Evolutionary conservation across 2,888 invertebrate species (phyloP), one percentile per base, ranked within the genome.

Genomic region (Seira ritae): DNA sequence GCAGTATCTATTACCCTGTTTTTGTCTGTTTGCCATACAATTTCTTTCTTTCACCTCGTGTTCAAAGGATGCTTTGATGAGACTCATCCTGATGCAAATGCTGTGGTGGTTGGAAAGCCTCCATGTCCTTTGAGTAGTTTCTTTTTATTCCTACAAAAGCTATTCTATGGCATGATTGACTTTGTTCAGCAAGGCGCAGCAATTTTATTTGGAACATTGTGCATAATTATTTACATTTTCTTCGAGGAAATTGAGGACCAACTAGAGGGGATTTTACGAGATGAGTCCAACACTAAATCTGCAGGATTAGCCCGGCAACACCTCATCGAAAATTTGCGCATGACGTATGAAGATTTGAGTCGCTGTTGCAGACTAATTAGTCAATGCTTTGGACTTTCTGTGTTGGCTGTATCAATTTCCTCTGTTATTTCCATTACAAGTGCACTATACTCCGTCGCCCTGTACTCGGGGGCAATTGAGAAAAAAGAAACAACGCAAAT

Each of bases 381-480:
- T n/a, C 19, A 60, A 1, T 46, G 55, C 8, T 84, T 84, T 42
- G 84, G 84, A 2, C n/a, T 84, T 8, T 37, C 72, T 0, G 66
- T 84, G 42, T 50, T 84, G 23, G 76, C 72, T 3, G 77, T 76
- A 1, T 37, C 71, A 62, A 72, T 84, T 6, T 42, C 72, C 8
- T 71, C 76, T 15, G 66, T 77, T 0, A 23, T 84, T 23, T 80
- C 80, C 1, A 76, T 84, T 10, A 84, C 84, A 0, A 65, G 76
- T 19, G 50, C 80, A 0, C 31, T 84, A 0, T 84, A 84, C 37
- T 75, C 71, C 10, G 50, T 67, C 10, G 24, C 80, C 15, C 19
- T 79, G 31, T 76, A 80, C 46, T 74, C 75, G 15, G 71, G 76
- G 4, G 84, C 31, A 0, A 84, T 84, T 73, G 55, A 17, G 8